Evolutionary conservation across 2,797 vertebrate species (phyloP), one percentile per base, ranked within the genome.

Genomic region (Crocidura indochinensis): DNA sequence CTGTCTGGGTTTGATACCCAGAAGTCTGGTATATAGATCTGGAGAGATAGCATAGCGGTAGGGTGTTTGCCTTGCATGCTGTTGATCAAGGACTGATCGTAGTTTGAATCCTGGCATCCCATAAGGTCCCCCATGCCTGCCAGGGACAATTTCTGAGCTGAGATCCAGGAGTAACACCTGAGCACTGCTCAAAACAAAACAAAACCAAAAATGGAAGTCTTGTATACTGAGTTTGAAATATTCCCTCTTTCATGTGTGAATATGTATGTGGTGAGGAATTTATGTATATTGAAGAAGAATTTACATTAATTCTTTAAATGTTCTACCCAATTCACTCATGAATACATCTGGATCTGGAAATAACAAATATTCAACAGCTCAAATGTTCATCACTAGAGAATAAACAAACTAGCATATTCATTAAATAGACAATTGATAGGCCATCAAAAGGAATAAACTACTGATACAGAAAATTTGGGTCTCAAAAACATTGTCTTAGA

Each of bases 291-390:
- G 47, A 74, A 64, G 69, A 84, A 27, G 19, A 29, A 14, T 5
- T 74, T n/a, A 27, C n/a, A 84, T 74, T 73, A 60, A 64, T 49
- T 49, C 12, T 74, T 84, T 62, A 64, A 64, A 64, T 31, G 27
- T 74, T 64, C 64, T 27, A 38, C 62, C 49, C 56, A 74, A 49
- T 49, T 74, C 83, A 74, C 71, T 44, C 73, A n/a, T 64, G 69
- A 85, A 49, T 56, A 38, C 83, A 74, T 64, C 83, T 84, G 56
- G 27, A 74, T 27, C 46, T 74, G 71, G 12, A 6, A 26, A 49
- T 73, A 79, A 51, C 5, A 92, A 60, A 77, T 85, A 82, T 92
- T 64, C 88, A 88, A 78, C 8, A 87, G 44, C 44, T 51, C 47
- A 89, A 81, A 56, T 73, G 27, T 68, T 89, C 64, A 62, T 53